These are phyloP conservation scores for Philonicus albiceps DNA, from an alignment of 2,888 invertebrate species.

Conservation along the genomic window DNA sequence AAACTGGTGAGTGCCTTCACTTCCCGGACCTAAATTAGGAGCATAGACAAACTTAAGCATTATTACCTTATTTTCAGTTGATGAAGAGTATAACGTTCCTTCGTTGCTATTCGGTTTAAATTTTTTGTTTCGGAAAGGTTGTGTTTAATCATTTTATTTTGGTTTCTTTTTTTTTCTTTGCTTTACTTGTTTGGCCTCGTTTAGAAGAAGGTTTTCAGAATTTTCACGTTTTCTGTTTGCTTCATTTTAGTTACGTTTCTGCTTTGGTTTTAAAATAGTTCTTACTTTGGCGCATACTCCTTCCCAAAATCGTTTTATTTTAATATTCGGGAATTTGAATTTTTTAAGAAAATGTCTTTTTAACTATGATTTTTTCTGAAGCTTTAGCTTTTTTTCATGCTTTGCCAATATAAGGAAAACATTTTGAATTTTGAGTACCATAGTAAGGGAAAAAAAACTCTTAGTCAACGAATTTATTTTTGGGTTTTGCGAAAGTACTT, in stretches of 20 bases:
- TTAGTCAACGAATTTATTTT: too few species aligned
- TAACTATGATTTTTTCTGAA: too few species aligned
- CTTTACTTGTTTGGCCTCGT: constrained; percentile 24
- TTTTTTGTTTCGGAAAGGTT: constrained; percentile 66
- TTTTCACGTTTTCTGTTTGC: constrained; percentile 4
- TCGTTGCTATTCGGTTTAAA: constrained; percentile 77
- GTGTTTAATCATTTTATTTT: constrained; percentile 32
- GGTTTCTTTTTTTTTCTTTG: too few species aligned
- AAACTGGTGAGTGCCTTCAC: constrained; percentile 76
- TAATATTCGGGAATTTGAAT: not conserved
- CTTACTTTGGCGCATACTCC: not conserved
- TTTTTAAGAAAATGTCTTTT: not conserved
- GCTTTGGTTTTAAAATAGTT: not conserved
- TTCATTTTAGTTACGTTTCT: constrained; percentile 27
- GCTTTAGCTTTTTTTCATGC: too few species aligned
- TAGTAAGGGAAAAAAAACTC: too few species aligned
- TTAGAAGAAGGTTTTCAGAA: not conserved
- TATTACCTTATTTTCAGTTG: constrained; percentile 68
- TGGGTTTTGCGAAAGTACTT: too few species aligned
- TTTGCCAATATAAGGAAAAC: too few species aligned
- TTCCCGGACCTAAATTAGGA: not conserved
- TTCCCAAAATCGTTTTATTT: not conserved
- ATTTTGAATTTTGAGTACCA: too few species aligned
- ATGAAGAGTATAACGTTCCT: constrained; percentile 75
- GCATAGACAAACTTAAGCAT: constrained; percentile 21